Evolutionary conservation across 2,888 invertebrate species (phyloP), one percentile per base, ranked within the genome.

Genomic region (Temnothorax unifasciatus): DNA sequence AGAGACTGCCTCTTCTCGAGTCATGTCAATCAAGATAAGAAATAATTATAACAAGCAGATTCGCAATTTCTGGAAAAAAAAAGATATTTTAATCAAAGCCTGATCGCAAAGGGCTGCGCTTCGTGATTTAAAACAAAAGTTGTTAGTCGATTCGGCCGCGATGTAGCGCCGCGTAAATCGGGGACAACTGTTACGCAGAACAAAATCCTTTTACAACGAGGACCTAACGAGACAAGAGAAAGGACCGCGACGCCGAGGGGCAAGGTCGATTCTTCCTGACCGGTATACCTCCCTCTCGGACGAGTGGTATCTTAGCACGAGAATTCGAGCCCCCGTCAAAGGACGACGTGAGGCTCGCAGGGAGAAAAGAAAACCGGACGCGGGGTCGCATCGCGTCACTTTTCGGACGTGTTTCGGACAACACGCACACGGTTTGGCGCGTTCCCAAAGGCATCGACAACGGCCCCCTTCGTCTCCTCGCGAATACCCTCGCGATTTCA

Each of bases 401-500:
- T 82, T 76, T 84, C 82, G 52, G 57, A 85, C 85, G 87, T 88
- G 86, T 89, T 88, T 90, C 87, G 88, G 90, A 86, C 90, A 89
- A 90, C 89, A 89, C 63, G 87, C 79, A 84, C 77, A 91, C 89
- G 91, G 89, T 92, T 92, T 92, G 89, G 91, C 91, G 91, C 91
- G 90, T 90, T 91, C 92, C 85, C 88, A 90, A 90, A 90, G 89
- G 59, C 73, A 73, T 82, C 69, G 82, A 29, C 79, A 83, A 13
- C 82, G 75, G 52, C 64, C 82, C 66, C 75, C 1, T 25, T 25
- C 25, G 63, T 64, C 69, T 63, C 64, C 44, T 21, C 63, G 47
- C 13, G 44, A 50, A 50, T 85, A 89, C 91, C 89, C 86, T 83
- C 82, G 87, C 90, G 91, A 89, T 90, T 91, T 90, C 88, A 76